Percentiles rank a stretch among this genome's conserved stretches.
These are phyloP conservation scores for Ciconia stormi DNA, from an alignment of 2,113 vertebrate species.

Conservation along the genomic window DNA sequence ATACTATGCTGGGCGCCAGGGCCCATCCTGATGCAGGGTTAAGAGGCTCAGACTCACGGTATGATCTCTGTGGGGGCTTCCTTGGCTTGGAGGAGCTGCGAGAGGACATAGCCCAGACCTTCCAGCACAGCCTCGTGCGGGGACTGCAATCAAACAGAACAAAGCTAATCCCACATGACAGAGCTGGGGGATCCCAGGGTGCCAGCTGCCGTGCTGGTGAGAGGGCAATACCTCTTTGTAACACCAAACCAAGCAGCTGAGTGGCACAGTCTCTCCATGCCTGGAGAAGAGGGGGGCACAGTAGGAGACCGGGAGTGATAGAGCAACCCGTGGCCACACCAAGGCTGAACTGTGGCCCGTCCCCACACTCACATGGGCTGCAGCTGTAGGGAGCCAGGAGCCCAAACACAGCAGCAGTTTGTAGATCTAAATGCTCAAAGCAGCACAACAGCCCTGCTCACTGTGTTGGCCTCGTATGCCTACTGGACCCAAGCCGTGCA, in stretches of 20 bases:
- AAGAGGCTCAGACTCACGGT: conserved; percentile 77
- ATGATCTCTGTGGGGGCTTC: conserved; percentile 82
- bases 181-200: not conserved
- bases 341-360: not conserved
- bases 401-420: not conserved
- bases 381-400: not conserved
- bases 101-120: conserved; percentile 88
- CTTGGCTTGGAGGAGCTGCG: conserved; percentile 90
- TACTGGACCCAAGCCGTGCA: not conserved
- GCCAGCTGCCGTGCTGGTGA: not conserved
- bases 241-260: not conserved
- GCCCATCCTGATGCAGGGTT: not conserved
- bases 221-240: not conserved
- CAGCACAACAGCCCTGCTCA: not conserved
- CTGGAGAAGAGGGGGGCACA: not conserved
- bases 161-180: not conserved
- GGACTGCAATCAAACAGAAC: conserved; percentile 76
- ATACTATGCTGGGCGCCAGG: not conserved
- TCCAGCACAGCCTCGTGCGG: conserved; percentile 87
- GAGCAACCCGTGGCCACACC: not conserved
- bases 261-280: fast-evolving
- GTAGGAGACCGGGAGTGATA: not conserved
- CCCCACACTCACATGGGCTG: not conserved
- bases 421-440: too few species aligned
- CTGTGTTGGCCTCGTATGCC: not conserved